Evolutionary conservation across 2,888 invertebrate genomes (phyloP).

Genomic region (Chloroclystis v-ata): DNA sequence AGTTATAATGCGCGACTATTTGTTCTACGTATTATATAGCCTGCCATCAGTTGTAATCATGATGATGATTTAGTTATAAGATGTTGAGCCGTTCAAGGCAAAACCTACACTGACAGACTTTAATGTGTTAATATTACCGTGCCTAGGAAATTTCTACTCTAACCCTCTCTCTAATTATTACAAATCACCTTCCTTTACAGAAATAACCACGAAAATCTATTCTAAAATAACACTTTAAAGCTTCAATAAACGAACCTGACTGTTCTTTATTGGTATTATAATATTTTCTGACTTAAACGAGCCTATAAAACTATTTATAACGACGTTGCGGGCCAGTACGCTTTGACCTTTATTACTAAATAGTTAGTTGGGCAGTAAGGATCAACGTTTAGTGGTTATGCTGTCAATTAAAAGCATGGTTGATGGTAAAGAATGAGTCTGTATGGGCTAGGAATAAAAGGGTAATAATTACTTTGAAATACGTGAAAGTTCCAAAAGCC

Average conservation of each 20-base stretch:
- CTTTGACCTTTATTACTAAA: conserved; percentile 21
- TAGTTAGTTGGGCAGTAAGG: conserved; percentile 9
- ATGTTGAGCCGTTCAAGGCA: too few relatives aligned
- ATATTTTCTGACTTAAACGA: conserved; percentile 56
- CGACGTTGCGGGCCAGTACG: conserved; percentile 31
- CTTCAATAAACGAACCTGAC: conserved; percentile 56
- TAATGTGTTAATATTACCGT: too few relatives aligned
- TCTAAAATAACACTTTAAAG: conserved; percentile 57
- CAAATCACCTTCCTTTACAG: conserved; percentile 47
- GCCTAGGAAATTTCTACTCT: conserved; percentile 2
- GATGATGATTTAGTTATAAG: too few relatives aligned
- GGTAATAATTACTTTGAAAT: conserved; percentile 22
- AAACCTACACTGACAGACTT: too few relatives aligned
- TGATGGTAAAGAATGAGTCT: conserved; percentile 30
- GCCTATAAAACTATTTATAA: conserved; percentile 50
- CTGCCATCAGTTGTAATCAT: too few relatives aligned
- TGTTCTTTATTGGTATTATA: conserved; percentile 65
- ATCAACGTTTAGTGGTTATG: conserved; percentile 29
- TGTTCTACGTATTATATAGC: too few relatives aligned
- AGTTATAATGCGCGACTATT: too few relatives aligned
- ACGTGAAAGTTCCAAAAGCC: conserved; percentile 14
- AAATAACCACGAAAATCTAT: conserved; percentile 44
- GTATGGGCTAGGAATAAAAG: conserved; percentile 9
- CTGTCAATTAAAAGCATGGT: conserved; percentile 16
- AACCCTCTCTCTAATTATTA: conserved; percentile 56